phyloP scores from a whole-genome alignment of 2,113 vertebrate species.

The Monopterus albus region DNA sequence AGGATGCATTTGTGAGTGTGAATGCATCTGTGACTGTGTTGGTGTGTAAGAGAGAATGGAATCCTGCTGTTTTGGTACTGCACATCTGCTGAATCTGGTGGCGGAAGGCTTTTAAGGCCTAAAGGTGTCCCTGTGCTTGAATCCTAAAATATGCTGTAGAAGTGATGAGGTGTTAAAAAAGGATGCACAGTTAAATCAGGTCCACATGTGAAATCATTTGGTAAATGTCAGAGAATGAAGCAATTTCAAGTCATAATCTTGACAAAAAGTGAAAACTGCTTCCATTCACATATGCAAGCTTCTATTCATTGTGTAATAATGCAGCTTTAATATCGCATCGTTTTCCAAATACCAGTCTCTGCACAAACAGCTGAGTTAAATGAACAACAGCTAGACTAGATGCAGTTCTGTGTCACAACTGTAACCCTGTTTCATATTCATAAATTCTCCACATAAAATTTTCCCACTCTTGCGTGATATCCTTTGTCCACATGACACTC shows the following conservation, averaged over 20 bases:
- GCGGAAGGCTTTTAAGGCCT: slow-evolving; percentile 50
- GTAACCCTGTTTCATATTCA: slow-evolving; percentile 73
- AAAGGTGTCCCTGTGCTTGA: slow-evolving; percentile 50
- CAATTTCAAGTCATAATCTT: slow-evolving; percentile 38
- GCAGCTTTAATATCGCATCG: slow-evolving; percentile 40
- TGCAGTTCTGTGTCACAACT: slow-evolving; percentile 33
- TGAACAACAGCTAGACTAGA: slow-evolving; percentile 41
- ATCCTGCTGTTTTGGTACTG: slow-evolving; percentile 54
- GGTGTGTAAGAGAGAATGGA: slow-evolving; percentile 24
- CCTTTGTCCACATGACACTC: slow-evolving; percentile 67
- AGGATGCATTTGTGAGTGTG: slow-evolving; percentile 64
- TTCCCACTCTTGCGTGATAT: slow-evolving; percentile 62
- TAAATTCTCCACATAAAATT: slow-evolving; percentile 69
- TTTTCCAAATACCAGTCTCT: slow-evolving; percentile 55
- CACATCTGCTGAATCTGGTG: slow-evolving; percentile 50
- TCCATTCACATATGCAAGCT: neutral
- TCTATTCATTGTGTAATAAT: slow-evolving; percentile 6
- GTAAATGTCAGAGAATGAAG: slow-evolving; percentile 48
- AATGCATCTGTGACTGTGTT: slow-evolving; percentile 19
- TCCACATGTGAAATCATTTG: slow-evolving; percentile 23
- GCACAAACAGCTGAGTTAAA: slow-evolving; percentile 35
- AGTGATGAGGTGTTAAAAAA: slow-evolving; percentile 55
- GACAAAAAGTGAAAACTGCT: slow-evolving; percentile 29
- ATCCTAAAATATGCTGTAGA: slow-evolving; percentile 52
- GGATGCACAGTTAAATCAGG: slow-evolving; percentile 27